Evolutionary conservation across 2,888 invertebrate species (phyloP).

Genomic region (Leptopilina syphax): DNA sequence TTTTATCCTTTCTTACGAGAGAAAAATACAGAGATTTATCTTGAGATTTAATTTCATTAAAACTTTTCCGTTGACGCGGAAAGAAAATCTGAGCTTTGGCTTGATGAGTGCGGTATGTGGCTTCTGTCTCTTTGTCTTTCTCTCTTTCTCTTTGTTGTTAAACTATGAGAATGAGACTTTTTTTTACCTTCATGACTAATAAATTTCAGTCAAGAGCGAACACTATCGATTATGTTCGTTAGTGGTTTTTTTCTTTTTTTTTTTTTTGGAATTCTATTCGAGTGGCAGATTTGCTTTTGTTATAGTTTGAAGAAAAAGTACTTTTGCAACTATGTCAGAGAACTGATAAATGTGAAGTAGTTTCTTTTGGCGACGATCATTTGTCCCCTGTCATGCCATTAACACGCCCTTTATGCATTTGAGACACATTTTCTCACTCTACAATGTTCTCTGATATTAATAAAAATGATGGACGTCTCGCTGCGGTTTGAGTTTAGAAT

Average conservation of each 20-base stretch:
- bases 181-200: constrained; percentile 9
- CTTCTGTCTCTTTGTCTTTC: neutral
- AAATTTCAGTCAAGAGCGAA: constrained; percentile 15
- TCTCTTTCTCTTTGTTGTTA: neutral
- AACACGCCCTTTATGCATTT: constrained; percentile 36
- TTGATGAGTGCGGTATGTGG: constrained; percentile 20
- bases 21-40: constrained; percentile 1
- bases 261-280: constrained; percentile 26
- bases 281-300: constrained; percentile 15
- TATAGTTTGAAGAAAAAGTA: constrained; percentile 16
- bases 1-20: neutral
- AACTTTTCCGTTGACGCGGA: neutral
- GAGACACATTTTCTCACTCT: constrained; percentile 34
- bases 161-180: neutral
- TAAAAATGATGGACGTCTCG: constrained; percentile 10
- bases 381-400: constrained; percentile 26
- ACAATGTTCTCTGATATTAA: constrained; percentile 20
- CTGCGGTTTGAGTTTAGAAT: too few relatives aligned
- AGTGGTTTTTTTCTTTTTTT: constrained; percentile 5
- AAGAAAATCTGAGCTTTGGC: neutral
- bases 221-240: constrained; percentile 24
- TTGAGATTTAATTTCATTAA: constrained; percentile 4
- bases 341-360: constrained; percentile 33
- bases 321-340: constrained; percentile 33
- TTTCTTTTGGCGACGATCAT: constrained; percentile 34